Percentiles rank a stretch among this genome's conserved stretches.
Evolutionary conservation across 1,140 invertebrate species (phyloP).

Genomic region (Aleiodes sp.): DNA sequence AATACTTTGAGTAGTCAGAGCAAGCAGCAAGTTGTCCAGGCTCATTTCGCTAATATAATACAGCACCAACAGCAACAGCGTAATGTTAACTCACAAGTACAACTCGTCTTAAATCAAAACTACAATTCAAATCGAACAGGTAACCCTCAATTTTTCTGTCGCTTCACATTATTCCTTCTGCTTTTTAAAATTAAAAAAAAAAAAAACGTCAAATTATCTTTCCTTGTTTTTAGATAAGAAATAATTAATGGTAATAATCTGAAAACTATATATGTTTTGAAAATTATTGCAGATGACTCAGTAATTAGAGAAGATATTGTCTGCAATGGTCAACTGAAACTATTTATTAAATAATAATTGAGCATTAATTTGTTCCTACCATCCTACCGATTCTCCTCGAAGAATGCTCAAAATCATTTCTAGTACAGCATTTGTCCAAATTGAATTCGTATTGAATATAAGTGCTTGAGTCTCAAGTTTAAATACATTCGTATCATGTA

Average conservation of each 20-base stretch:
- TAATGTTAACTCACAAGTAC: slow-evolving; percentile 51
- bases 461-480: no score
- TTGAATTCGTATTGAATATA: no score
- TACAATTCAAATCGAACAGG: slow-evolving; percentile 59
- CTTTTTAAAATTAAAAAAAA: not conserved
- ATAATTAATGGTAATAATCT: not conserved
- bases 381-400: not conserved
- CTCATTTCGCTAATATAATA: slow-evolving; percentile 56
- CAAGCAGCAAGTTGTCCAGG: slow-evolving; percentile 57
- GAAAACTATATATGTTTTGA: not conserved
- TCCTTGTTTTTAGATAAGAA: not conserved
- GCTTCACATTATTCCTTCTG: not conserved
- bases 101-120: slow-evolving; percentile 62
- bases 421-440: not conserved
- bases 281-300: slow-evolving; percentile 43
- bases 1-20: slow-evolving; percentile 60
- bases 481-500: no score
- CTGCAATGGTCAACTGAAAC: slow-evolving; percentile 44
- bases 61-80: slow-evolving; percentile 56
- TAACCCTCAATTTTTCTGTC: slow-evolving; percentile 37
- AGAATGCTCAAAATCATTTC: not conserved
- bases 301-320: slow-evolving; percentile 44
- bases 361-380: slow-evolving; percentile 23
- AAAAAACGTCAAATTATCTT: no score
- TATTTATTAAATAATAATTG: slow-evolving; percentile 10